phyloP scores from a whole-genome alignment of 2,113 vertebrate genomes.

The Gnathonemus echidnorhynchus region DNA sequence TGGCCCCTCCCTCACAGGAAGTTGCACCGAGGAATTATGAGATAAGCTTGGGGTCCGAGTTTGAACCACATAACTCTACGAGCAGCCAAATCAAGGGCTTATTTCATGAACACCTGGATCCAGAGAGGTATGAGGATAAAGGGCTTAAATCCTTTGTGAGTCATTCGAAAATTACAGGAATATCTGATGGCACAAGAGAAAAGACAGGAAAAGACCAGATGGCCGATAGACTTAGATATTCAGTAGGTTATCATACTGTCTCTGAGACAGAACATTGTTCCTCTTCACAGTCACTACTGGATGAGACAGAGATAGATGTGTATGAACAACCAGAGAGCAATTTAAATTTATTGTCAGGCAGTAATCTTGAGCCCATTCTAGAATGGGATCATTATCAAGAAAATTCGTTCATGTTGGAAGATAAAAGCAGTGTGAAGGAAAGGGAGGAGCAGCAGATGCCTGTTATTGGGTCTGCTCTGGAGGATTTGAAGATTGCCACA shows the following conservation, averaged over 20 bases:
- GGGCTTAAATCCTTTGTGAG: neutral
- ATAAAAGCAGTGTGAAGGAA: neutral
- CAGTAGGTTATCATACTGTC: neutral
- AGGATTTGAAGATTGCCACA: neutral
- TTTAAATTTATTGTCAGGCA: constrained; percentile 13
- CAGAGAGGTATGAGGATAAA: neutral
- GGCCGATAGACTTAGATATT: neutral
- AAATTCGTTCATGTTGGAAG: constrained; percentile 12
- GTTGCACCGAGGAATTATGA: neutral
- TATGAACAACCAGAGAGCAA: constrained; percentile 16
- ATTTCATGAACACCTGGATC: neutral
- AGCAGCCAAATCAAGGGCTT: neutral
- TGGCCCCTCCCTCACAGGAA: neutral
- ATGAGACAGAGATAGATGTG: neutral
- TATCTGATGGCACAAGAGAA: neutral
- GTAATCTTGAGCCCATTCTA: constrained; percentile 30
- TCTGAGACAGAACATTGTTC: neutral
- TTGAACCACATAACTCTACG: neutral
- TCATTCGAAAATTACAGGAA: neutral
- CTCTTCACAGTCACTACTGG: neutral
- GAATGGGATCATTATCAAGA: constrained; percentile 25
- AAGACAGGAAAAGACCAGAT: neutral
- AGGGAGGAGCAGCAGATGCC: neutral
- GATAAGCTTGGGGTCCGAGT: neutral
- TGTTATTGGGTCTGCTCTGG: neutral